These are phyloP conservation scores for Timandra comae DNA, from an alignment of 2,888 invertebrate genomes.

Conservation along the genomic window DNA sequence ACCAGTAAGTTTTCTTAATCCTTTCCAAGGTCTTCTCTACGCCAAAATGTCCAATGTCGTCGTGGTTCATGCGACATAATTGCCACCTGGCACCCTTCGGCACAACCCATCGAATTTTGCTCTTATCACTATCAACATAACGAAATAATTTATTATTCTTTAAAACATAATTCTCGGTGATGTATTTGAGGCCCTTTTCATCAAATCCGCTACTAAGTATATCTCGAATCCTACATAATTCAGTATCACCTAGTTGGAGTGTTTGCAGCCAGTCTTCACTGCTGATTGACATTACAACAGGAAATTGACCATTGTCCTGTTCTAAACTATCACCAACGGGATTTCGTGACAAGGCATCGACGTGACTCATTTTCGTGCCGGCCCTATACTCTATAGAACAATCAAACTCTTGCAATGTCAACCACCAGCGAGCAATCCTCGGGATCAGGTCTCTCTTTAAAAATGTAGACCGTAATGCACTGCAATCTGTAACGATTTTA, in stretches of 20 bases:
- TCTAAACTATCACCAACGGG: constrained; percentile 12
- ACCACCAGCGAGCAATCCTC: constrained; percentile 20
- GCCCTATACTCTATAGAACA: constrained; percentile 31
- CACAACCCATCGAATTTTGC: constrained; percentile 28
- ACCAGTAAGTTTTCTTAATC: constrained; percentile 32
- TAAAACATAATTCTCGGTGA: constrained; percentile 16
- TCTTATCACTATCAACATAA: constrained; percentile 21
- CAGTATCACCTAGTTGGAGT: constrained; percentile 5
- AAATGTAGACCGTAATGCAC: constrained; percentile 14
- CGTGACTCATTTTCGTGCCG: constrained; percentile 29
- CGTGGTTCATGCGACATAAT: constrained; percentile 31
- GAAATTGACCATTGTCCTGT: too few species aligned
- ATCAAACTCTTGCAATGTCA: constrained; percentile 33
- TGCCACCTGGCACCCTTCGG: constrained; percentile 28
- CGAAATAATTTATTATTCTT: constrained; percentile 18
- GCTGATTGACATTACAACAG: not conserved
- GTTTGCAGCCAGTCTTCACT: not conserved
- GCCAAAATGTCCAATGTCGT: constrained; percentile 33
- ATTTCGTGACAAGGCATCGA: constrained; percentile 34
- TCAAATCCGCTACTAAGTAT: constrained; percentile 8
- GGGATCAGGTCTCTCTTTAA: constrained; percentile 20
- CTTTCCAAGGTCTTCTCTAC: constrained; percentile 21
- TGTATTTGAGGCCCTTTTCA: constrained; percentile 3
- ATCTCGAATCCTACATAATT: constrained; percentile 25
- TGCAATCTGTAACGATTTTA: constrained; percentile 22